A percentile compares a stretch with the other conserved stretches of the same genome.
phyloP scores from a whole-genome alignment of 2,797 vertebrate genomes.

The Hemibagrus guttatus region DNA sequence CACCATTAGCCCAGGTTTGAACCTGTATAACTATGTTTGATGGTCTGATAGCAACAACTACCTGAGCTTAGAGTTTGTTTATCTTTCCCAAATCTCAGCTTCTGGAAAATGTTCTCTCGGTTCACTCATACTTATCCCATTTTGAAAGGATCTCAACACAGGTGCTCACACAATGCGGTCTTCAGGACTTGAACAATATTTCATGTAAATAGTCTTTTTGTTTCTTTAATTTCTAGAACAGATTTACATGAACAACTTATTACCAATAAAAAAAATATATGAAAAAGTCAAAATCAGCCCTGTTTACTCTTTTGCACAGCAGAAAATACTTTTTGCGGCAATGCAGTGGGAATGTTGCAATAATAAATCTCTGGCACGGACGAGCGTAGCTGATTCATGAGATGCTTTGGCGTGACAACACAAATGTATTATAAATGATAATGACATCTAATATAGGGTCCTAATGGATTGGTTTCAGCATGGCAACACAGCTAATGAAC shows the following conservation, averaged over 20 bases:
- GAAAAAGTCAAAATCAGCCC: constrained; percentile 34
- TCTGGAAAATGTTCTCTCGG: constrained; percentile 48
- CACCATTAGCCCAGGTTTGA: not conserved
- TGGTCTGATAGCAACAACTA: not conserved
- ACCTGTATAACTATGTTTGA: not conserved
- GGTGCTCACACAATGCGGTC: constrained; percentile 55
- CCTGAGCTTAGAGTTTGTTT: not conserved
- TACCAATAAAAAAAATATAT: constrained; percentile 49
- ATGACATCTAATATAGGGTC: constrained; percentile 25
- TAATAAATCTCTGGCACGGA: constrained; percentile 3
- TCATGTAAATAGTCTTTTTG: constrained; percentile 58
- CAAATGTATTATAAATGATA: constrained; percentile 48
- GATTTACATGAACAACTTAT: constrained; percentile 27
- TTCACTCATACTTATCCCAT: not conserved
- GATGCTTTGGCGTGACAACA: constrained; percentile 17
- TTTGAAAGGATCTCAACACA: constrained; percentile 47
- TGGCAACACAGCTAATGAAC: constrained; percentile 49
- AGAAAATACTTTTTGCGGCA: not conserved
- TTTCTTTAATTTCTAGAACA: constrained; percentile 47
- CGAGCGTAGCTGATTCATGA: constrained; percentile 23
- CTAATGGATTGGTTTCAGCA: constrained; percentile 43
- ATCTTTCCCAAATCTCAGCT: constrained; percentile 8
- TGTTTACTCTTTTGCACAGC: constrained; percentile 24
- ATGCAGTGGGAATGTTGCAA: not conserved
- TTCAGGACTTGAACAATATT: constrained; percentile 59